phyloP scores from a whole-genome alignment of 2,797 vertebrate genomes.

The Borostomias antarcticus region DNA sequence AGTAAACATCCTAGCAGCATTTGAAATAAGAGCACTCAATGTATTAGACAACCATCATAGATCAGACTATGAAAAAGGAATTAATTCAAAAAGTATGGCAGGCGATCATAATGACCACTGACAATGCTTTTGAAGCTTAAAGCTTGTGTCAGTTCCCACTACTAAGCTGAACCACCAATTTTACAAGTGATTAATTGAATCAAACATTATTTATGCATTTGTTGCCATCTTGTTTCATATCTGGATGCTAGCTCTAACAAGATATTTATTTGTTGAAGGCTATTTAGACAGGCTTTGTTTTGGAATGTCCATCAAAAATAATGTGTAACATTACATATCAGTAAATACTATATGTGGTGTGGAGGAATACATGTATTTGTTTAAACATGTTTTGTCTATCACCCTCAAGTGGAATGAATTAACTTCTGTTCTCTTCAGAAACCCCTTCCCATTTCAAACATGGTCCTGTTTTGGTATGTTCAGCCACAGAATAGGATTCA shows the following conservation, averaged over 20 bases:
- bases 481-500: too few relatives aligned
- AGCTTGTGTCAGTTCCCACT: not conserved
- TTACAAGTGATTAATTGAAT: too few relatives aligned
- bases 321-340: slow-evolving; percentile 18
- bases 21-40: not conserved
- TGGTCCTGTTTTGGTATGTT: not conserved
- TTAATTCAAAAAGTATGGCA: slow-evolving; percentile 7
- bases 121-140: not conserved
- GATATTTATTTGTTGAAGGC: not conserved
- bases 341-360: not conserved
- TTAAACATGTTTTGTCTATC: not conserved
- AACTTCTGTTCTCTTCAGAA: not conserved
- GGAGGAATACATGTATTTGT: not conserved
- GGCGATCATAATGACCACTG: not conserved
- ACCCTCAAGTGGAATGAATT: not conserved
- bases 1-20: not conserved
- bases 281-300: too few relatives aligned
- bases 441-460: not conserved
- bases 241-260: too few relatives aligned
- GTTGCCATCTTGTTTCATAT: too few relatives aligned
- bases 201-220: too few relatives aligned
- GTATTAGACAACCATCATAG: not conserved
- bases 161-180: too few relatives aligned
- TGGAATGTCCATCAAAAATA: slow-evolving; percentile 2
- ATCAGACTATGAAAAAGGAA: not conserved